Percentiles rank a stretch among this genome's conserved stretches.
phyloP scores from a whole-genome alignment of 1,140 invertebrate species.

The Parapsyche elsis region DNA sequence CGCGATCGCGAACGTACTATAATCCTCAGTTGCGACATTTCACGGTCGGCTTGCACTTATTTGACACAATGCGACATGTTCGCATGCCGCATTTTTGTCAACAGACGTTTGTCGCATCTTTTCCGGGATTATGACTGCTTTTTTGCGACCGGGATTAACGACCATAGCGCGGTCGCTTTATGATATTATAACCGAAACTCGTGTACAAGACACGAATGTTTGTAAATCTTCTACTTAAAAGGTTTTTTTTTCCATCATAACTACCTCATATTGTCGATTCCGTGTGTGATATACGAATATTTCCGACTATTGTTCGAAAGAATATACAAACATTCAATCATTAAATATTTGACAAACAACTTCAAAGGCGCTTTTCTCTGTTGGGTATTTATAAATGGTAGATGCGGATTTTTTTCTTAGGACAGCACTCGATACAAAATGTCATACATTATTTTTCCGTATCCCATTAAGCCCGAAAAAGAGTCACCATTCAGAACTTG shows the following conservation, averaged over 20 bases:
- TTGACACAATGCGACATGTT: constrained; percentile 53
- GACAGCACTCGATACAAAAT: too few relatives aligned
- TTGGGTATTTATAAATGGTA: too few relatives aligned
- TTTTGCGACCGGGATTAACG: background rate
- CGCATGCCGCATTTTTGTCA: constrained; percentile 33
- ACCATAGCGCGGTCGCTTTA: constrained; percentile 11
- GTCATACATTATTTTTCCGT: too few relatives aligned
- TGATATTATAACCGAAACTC: constrained; percentile 26
- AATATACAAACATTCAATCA: too few relatives aligned
- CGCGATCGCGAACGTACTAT: background rate
- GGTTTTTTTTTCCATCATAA: too few relatives aligned
- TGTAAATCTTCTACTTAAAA: too few relatives aligned
- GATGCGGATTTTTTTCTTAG: too few relatives aligned
- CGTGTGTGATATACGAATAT: background rate
- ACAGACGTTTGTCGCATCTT: background rate
- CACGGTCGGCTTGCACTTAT: constrained; percentile 46
- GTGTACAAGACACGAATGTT: background rate
- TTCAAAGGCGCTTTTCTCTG: too few relatives aligned
- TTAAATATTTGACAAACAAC: too few relatives aligned
- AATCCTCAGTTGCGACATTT: constrained; percentile 52
- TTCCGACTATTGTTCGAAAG: background rate
- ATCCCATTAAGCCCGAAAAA: too few relatives aligned
- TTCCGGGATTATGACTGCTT: constrained; percentile 1
- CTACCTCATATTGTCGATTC: background rate
- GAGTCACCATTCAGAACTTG: background rate